These are phyloP conservation scores for Halictus rubicundus DNA, from an alignment of 1,140 invertebrate species.

Conservation along the genomic window DNA sequence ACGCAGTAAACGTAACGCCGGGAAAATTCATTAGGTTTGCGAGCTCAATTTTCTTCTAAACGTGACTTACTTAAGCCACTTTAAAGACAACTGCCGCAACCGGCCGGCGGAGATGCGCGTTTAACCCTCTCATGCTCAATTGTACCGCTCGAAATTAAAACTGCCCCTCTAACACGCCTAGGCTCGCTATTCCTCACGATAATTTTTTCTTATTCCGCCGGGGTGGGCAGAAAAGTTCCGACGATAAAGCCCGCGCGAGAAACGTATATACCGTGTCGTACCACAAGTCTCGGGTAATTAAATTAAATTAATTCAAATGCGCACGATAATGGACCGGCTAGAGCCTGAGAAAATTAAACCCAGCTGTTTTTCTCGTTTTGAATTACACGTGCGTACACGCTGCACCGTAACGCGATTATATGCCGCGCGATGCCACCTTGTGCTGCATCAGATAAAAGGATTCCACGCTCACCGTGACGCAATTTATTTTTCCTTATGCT, in stretches of 20 bases:
- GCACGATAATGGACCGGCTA: constrained; percentile 10
- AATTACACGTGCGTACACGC: neutral
- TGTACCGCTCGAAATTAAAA: constrained; percentile 38
- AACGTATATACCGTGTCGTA: constrained; percentile 4
- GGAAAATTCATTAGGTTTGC: constrained; percentile 28
- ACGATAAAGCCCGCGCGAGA: constrained; percentile 3
- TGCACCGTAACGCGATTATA: neutral
- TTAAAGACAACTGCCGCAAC: constrained; percentile 38
- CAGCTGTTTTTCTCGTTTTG: neutral
- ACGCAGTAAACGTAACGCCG: constrained; percentile 7
- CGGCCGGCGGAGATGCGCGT: constrained; percentile 20
- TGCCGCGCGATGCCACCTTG: no score
- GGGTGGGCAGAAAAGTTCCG: neutral
- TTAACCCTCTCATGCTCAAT: constrained; percentile 24
- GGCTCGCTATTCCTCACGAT: neutral
- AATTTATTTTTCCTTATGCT: no score
- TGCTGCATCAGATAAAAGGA: no score
- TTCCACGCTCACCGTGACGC: no score
- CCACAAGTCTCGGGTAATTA: constrained; percentile 11
- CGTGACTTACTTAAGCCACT: constrained; percentile 46
- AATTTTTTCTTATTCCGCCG: constrained; percentile 9
- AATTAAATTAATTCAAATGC: constrained; percentile 36
- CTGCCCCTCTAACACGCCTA: neutral
- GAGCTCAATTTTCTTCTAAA: constrained; percentile 33
- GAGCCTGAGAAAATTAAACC: constrained; percentile 5